Evolutionary conservation across 2,888 invertebrate genomes (phyloP), one percentile per base, ranked within the genome.

Genomic region (Eustalomyia histrio): DNA sequence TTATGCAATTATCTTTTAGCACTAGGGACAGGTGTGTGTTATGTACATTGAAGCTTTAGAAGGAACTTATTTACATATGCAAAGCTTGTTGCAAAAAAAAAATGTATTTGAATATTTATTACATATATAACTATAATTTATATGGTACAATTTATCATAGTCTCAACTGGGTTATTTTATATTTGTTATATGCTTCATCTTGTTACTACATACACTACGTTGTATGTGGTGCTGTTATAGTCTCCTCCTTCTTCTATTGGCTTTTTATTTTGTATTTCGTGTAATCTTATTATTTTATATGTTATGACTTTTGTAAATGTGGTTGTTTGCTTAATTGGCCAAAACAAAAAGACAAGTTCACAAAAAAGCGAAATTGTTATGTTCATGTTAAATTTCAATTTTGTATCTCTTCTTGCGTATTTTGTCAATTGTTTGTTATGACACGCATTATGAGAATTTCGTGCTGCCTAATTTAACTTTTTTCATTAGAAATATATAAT

Each of bases 41-140:
- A 29, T 1, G 7, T 21, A 63, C 35, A 76, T 47, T 47, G 43
- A 47, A 47, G n/a, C 43, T 47, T n/a, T n/a, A 47, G 43, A 47
- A 47, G 14, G n/a, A 1, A 12, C 14, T 14, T 47, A 14, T 47
- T 47, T 47, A 52, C 80, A 76, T 72, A 76, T 76, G 72, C 68
- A 76, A 68, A 72, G 63, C 63, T 68, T 57, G 50, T 67, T 67
- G 72, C 52, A 76, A 68, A 58, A 43, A 29, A 16, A 47, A 50
- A 60, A 21, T 68, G 57, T 72, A 80, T 80, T 80, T 80, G 72
- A 72, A 86, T 87, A 87, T 89, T 89, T 86, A 87, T 85, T 83
- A 85, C 87, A 87, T 84, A 86, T 85, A 89, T 87, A 89, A 87
- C 86, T 86, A 84, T 87, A 86, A 89, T 87, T 88, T 88, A 89